Percentiles rank a stretch among this genome's conserved stretches.
These are phyloP conservation scores for Malacosoma neustria DNA, from an alignment of 2,888 invertebrate genomes.

Conservation along the genomic window DNA sequence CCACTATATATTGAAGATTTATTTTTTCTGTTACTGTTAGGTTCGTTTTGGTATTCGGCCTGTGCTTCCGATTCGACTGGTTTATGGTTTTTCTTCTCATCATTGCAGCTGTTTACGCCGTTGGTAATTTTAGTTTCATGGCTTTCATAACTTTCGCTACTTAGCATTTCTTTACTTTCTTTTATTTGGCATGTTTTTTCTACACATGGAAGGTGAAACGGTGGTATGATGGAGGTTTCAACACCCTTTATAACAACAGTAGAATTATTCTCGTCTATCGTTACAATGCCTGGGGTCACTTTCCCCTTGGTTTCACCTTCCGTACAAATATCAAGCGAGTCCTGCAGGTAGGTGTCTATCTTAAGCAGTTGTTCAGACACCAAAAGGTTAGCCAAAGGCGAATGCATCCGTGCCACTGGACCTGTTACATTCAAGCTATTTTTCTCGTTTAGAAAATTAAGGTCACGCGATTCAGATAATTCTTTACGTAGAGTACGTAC, in stretches of 20 bases:
- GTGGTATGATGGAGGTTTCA: not conserved
- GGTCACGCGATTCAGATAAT: not conserved
- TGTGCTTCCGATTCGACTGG: no score
- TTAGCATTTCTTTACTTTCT: not conserved
- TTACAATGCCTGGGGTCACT: slow-evolving; percentile 16
- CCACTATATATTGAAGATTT: slow-evolving; percentile 45
- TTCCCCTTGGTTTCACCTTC: slow-evolving; percentile 17
- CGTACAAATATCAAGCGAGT: slow-evolving; percentile 52
- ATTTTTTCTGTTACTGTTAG: slow-evolving; percentile 13
- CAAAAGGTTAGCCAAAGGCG: slow-evolving; percentile 47
- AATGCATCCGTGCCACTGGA: slow-evolving; percentile 30
- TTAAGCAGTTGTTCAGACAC: slow-evolving; percentile 57
- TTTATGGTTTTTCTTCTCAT: not conserved
- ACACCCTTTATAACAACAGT: not conserved
- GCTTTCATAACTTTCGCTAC: not conserved
- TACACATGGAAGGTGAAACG: not conserved
- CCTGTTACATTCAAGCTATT: slow-evolving; percentile 4
- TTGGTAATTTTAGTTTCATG: not conserved
- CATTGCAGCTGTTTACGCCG: not conserved
- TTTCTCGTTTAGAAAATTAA: slow-evolving; percentile 1
- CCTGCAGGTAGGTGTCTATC: slow-evolving; percentile 59
- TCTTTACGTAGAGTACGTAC: not conserved
- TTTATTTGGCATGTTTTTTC: not conserved
- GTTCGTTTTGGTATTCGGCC: slow-evolving; percentile 7
- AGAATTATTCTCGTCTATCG: not conserved